These are phyloP conservation scores for Drosophila paramelanica DNA, from an alignment of 2,888 invertebrate genomes.

Conservation along the genomic window DNA sequence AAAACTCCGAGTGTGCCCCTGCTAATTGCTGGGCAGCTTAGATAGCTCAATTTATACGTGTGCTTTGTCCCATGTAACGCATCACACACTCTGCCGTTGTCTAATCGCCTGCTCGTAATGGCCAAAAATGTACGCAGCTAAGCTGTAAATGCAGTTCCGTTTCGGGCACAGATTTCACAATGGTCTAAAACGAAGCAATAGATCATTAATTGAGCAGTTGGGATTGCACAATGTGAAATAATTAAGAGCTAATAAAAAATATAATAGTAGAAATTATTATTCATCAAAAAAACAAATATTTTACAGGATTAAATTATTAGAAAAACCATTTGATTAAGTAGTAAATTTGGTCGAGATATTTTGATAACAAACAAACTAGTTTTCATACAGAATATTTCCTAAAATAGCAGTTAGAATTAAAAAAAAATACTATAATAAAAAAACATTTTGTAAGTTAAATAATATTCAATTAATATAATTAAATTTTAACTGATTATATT, in stretches of 20 bases:
- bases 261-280: background rate
- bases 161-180: background rate
- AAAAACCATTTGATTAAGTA: too few relatives aligned
- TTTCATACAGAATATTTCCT: too few relatives aligned
- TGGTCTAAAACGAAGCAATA: background rate
- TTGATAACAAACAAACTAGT: too few relatives aligned
- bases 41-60: constrained; percentile 26
- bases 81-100: background rate
- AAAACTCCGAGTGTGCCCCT: constrained; percentile 11
- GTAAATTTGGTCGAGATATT: too few relatives aligned
- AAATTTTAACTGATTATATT: too few relatives aligned
- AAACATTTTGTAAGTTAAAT: too few relatives aligned
- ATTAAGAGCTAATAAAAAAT: background rate
- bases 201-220: background rate
- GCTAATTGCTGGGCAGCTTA: constrained; percentile 35
- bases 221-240: background rate
- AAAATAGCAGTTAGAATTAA: too few relatives aligned
- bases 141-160: background rate
- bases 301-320: too few relatives aligned
- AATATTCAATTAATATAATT: too few relatives aligned
- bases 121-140: constrained; percentile 15
- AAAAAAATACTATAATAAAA: too few relatives aligned
- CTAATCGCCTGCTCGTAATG: constrained; percentile 22
- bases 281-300: background rate
- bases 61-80: background rate